Conservation (phyloP, 2,797 vertebrate genomes). For the Toxotes lorentzi region DNA sequence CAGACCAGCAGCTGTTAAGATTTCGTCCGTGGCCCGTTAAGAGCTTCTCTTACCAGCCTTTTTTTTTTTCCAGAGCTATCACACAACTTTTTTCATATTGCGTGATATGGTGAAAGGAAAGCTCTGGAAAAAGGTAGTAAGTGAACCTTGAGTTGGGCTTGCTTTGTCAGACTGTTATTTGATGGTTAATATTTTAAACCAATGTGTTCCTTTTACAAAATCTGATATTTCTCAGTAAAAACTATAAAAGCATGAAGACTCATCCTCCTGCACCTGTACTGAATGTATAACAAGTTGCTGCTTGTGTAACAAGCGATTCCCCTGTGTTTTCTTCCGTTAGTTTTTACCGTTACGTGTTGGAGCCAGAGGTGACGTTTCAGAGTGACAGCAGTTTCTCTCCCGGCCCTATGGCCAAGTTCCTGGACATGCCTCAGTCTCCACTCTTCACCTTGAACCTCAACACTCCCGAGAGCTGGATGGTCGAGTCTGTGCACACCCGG, state of each 20-base stretch:
- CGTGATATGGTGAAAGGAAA: not conserved
- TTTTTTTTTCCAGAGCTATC: not conserved
- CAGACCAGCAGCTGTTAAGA: not conserved
- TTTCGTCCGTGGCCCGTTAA: not conserved
- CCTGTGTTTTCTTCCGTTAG: conserved; percentile 78
- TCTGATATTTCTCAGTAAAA: not conserved
- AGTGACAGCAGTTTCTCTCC: conserved; percentile 88
- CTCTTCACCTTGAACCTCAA: conserved; percentile 97
- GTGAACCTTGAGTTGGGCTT: not conserved
- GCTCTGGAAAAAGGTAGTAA: not conserved
- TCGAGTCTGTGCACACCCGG: conserved; percentile 94
- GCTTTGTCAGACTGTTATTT: not conserved
- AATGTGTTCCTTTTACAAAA: not conserved
- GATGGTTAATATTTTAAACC: not conserved
- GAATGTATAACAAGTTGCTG: not conserved
- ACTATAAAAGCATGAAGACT: not conserved
- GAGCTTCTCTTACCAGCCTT: no score
- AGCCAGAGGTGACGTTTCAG: conserved; percentile 92
- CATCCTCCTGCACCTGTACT: not conserved
- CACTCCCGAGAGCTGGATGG: conserved; percentile 99
- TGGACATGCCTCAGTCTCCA: conserved; percentile 98
- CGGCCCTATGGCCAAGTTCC: conserved; percentile 94
- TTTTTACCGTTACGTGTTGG: conserved; percentile 96
- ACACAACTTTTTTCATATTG: not conserved
- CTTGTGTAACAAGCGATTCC: not conserved